Conservation (phyloP, 2,888 invertebrate species). For the Tholera decimalis region DNA sequence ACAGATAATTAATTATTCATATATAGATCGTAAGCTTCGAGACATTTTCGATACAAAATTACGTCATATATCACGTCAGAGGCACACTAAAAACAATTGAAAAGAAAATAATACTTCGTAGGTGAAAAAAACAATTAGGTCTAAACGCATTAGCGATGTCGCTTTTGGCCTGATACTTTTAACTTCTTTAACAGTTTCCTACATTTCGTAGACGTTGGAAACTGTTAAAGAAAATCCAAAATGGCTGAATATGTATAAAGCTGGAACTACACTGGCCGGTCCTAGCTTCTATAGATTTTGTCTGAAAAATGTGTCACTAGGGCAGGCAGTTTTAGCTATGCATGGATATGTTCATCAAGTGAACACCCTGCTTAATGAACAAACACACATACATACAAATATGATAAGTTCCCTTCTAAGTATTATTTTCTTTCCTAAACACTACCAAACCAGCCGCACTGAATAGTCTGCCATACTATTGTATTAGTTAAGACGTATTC, state of each 20-base stretch:
- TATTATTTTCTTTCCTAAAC: conserved; percentile 9
- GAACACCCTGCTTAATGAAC: background rate
- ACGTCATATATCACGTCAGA: conserved; percentile 39
- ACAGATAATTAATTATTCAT: conserved; percentile 27
- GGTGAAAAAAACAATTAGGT: background rate
- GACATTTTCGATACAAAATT: conserved; percentile 37
- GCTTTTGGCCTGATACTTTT: background rate
- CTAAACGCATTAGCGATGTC: background rate
- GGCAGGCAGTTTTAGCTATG: too few relatives aligned
- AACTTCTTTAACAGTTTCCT: too few relatives aligned
- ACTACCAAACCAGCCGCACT: background rate
- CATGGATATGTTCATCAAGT: background rate
- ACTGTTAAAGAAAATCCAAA: too few relatives aligned
- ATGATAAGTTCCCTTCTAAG: conserved; percentile 5
- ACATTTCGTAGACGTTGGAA: too few relatives aligned
- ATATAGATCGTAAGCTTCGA: conserved; percentile 31
- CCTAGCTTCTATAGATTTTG: too few relatives aligned
- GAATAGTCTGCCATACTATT: conserved; percentile 9
- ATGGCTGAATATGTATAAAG: too few relatives aligned
- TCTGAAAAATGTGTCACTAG: too few relatives aligned
- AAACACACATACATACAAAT: too few relatives aligned
- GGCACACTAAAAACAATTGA: background rate
- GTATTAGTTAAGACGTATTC: too few relatives aligned
- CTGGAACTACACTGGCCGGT: too few relatives aligned
- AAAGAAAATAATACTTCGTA: conserved; percentile 27